A percentile compares a stretch with the other conserved stretches of the same genome.
These are phyloP conservation scores for Chionodraco myersi DNA, from an alignment of 2,113 vertebrate species.

Conservation along the genomic window DNA sequence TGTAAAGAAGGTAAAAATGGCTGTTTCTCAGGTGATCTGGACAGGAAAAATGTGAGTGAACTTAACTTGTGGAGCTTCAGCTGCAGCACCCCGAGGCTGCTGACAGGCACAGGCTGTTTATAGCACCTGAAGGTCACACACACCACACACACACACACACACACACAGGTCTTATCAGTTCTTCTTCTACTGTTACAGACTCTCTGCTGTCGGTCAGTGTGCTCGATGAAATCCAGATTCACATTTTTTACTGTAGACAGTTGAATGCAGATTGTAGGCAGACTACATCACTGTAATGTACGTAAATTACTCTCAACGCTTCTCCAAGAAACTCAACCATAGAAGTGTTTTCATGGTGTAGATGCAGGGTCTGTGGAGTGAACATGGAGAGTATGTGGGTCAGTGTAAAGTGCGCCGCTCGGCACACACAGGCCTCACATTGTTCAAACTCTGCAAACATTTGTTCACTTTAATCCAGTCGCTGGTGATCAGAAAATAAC, in stretches of 20 bases:
- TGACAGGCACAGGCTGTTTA: slow-evolving; percentile 63
- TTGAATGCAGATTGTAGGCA: neutral
- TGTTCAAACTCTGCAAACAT: slow-evolving; percentile 31
- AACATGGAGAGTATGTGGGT: slow-evolving; percentile 22
- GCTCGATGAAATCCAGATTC: slow-evolving; percentile 16
- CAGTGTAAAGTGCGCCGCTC: slow-evolving; percentile 47
- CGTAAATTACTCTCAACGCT: neutral
- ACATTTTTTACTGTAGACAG: neutral
- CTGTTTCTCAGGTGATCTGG: neutral
- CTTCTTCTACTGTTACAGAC: slow-evolving; percentile 31
- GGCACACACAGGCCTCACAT: slow-evolving; percentile 36
- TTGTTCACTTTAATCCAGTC: slow-evolving; percentile 9
- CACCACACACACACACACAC: slow-evolving; percentile 25
- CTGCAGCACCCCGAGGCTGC: slow-evolving; percentile 34
- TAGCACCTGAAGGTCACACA: slow-evolving; percentile 59
- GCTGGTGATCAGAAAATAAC: neutral
- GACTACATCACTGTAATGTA: neutral
- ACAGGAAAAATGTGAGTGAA: neutral
- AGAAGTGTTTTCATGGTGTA: neutral
- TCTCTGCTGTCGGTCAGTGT: slow-evolving; percentile 1
- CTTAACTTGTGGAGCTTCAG: neutral
- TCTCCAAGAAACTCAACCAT: too few relatives aligned
- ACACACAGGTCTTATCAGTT: slow-evolving; percentile 39
- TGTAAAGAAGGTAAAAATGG: too few relatives aligned
- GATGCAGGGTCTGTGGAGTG: neutral